Conservation (phyloP, 2,888 invertebrate species). For the Leptopterna dolabrata region DNA sequence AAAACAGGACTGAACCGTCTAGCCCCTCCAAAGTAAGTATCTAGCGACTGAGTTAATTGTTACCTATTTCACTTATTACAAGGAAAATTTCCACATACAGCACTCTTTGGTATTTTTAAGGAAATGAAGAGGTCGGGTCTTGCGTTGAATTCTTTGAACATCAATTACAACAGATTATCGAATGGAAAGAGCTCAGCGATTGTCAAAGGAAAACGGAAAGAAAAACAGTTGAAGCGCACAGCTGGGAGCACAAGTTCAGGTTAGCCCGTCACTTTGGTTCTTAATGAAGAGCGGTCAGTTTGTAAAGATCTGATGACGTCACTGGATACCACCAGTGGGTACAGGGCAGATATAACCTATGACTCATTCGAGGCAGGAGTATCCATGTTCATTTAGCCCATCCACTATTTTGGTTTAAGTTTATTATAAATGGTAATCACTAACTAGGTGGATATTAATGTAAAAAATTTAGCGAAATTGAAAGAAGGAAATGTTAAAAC, state of each 20-base stretch:
- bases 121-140: neutral
- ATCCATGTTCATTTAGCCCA: no score
- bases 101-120: neutral
- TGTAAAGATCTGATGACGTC: no score
- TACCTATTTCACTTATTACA: neutral
- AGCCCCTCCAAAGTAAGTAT: constrained; percentile 27
- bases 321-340: no score
- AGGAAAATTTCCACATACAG: neutral
- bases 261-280: neutral
- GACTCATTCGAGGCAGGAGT: no score
- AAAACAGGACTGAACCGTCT: constrained; percentile 48
- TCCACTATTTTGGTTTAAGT: no score
- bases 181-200: neutral
- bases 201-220: constrained; percentile 9
- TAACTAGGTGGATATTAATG: no score
- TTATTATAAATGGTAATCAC: no score
- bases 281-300: neutral
- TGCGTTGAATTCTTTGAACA: neutral
- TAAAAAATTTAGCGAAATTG: no score
- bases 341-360: no score
- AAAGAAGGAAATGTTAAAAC: no score
- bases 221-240: constrained; percentile 5
- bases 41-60: no score
- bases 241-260: constrained; percentile 50
- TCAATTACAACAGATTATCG: constrained; percentile 11